Evolutionary conservation across 2,113 vertebrate genomes (phyloP).

Genomic region (Serilophus lunatus): DNA sequence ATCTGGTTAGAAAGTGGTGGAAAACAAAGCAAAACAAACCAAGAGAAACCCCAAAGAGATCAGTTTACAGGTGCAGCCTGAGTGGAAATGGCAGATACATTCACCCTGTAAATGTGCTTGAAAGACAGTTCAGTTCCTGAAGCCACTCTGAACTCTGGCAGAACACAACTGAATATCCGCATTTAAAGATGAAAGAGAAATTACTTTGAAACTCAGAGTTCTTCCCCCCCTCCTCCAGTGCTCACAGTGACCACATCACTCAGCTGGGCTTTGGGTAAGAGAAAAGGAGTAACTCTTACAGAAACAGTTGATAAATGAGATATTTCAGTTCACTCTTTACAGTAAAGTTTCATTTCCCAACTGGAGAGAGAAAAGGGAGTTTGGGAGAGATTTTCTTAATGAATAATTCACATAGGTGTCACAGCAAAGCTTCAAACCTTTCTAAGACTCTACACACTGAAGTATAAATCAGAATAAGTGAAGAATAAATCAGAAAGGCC

Average conservation of each 20-base stretch:
- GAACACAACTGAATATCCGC: neutral
- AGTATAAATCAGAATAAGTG: neutral
- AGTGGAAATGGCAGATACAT: neutral
- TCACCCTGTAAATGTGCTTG: neutral
- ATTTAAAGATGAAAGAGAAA: neutral
- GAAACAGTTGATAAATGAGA: neutral
- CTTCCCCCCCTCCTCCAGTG: neutral
- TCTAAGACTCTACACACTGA: neutral
- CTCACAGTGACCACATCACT: neutral
- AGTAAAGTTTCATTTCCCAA: neutral
- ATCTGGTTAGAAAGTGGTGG: slow-evolving; percentile 21
- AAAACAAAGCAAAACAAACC: slow-evolving; percentile 37
- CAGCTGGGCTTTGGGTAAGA: neutral
- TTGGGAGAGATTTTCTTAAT: neutral
- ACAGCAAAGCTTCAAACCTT: neutral
- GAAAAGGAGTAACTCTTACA: neutral
- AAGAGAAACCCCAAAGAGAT: slow-evolving; percentile 2
- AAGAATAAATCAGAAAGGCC: neutral
- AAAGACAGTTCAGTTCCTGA: neutral
- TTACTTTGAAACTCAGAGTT: neutral
- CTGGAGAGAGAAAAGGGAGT: neutral
- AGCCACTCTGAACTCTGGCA: neutral
- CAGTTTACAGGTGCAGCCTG: slow-evolving; percentile 10
- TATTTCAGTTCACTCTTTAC: neutral
- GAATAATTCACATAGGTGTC: rapidly evolving